Evolutionary conservation across 2,888 invertebrate species (phyloP).

Genomic region (Dinocampus coccinellae): DNA sequence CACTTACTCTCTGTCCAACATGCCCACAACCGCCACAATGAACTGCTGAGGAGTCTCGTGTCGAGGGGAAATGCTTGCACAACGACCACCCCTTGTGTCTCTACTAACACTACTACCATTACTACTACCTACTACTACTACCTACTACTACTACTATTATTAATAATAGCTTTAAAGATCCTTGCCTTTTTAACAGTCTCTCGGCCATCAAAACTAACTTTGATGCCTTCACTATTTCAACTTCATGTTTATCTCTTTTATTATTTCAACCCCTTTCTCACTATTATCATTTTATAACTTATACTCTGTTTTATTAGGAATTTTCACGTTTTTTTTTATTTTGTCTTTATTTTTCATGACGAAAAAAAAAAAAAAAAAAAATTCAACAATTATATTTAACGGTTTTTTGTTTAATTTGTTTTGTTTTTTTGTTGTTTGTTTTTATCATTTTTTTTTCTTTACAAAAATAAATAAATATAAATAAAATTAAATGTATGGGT

Average conservation of each 20-base stretch:
- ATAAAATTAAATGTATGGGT: too few species aligned
- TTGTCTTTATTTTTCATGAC: too few species aligned
- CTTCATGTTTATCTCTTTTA: neutral
- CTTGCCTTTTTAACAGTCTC: conserved; percentile 59
- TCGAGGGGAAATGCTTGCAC: conserved; percentile 50
- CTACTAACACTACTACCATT: too few species aligned
- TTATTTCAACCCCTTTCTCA: neutral
- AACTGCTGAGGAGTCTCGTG: conserved; percentile 51
- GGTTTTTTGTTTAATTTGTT: too few species aligned
- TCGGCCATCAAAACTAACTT: conserved; percentile 49
- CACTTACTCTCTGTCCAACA: conserved; percentile 41
- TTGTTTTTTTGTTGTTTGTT: too few species aligned
- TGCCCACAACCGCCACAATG: conserved; percentile 52
- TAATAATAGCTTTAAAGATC: conserved; percentile 60
- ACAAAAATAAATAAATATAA: too few species aligned
- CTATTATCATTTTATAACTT: neutral
- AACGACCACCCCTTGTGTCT: conserved; percentile 33
- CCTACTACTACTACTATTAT: conserved; percentile 42
- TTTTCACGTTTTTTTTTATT: neutral
- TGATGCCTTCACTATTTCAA: conserved; percentile 11
- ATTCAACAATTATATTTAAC: too few species aligned
- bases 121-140: conserved; percentile 12
- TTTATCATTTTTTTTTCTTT: too few species aligned
- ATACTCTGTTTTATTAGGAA: neutral
- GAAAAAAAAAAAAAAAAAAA: too few species aligned